Evolutionary conservation across 2,113 vertebrate species (phyloP).

Genomic region (Rhombomys opimus): DNA sequence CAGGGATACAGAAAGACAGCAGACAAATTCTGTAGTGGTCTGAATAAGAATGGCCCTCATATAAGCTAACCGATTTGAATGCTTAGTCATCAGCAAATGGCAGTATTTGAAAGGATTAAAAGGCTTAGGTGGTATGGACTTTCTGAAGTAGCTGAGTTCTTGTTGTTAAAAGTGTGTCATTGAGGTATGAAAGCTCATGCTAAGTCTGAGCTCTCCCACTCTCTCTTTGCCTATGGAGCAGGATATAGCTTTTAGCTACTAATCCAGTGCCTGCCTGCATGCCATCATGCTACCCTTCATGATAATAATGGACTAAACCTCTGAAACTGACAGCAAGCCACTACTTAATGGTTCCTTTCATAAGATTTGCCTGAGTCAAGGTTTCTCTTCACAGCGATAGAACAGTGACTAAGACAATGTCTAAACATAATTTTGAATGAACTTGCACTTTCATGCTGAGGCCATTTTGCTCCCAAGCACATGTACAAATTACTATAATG

Average conservation of each 20-base stretch:
- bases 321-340: not conserved
- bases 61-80: not conserved
- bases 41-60: not conserved
- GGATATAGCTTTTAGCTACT: not conserved
- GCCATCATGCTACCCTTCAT: not conserved
- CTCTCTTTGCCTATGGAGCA: not conserved
- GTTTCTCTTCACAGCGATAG: not conserved
- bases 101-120: not conserved
- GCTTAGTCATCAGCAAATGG: not conserved
- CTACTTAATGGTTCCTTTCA: not conserved
- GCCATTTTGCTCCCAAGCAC: not conserved
- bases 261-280: not conserved
- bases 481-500: not conserved
- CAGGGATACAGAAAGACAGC: not conserved
- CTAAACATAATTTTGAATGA: not conserved
- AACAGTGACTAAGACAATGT: not conserved
- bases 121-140: not conserved
- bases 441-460: not conserved
- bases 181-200: not conserved
- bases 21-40: not conserved
- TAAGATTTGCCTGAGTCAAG: not conserved
- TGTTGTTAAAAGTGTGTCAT: not conserved
- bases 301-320: not conserved
- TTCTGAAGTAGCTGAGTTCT: not conserved
- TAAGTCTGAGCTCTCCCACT: not conserved